Percentiles rank a stretch among this genome's conserved stretches.
Evolutionary conservation across 2,113 vertebrate species (phyloP).

Genomic region (Eulemur rufifrons): DNA sequence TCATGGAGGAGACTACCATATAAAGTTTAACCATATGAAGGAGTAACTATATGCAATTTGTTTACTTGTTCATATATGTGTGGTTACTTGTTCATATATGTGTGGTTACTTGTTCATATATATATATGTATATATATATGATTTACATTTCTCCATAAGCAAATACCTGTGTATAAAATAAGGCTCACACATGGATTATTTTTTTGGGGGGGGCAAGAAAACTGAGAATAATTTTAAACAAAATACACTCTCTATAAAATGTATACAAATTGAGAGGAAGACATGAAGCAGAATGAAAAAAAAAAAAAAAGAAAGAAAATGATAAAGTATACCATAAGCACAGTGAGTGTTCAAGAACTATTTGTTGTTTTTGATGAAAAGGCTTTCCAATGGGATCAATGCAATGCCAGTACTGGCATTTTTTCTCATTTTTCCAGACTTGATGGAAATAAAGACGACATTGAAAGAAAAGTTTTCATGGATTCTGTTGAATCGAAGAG

Average conservation of each 20-base stretch:
- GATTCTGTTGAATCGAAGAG: constrained; percentile 50
- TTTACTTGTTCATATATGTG: too few species aligned
- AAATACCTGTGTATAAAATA: background rate
- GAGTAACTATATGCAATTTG: background rate
- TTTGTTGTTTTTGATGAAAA: constrained; percentile 67
- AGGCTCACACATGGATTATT: background rate
- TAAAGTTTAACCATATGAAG: background rate
- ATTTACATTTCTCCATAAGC: background rate
- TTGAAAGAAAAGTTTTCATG: constrained; percentile 55
- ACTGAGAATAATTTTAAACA: constrained; percentile 32
- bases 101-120: too few species aligned
- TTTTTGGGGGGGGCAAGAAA: background rate
- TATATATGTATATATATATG: too few species aligned
- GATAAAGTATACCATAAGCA: background rate
- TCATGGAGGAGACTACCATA: background rate
- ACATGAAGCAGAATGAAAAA: constrained; percentile 6
- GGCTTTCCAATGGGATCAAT: constrained; percentile 57
- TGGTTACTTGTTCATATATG: too few species aligned
- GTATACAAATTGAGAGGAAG: background rate
- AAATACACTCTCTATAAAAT: background rate
- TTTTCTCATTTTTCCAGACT: constrained; percentile 56
- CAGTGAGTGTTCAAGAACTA: constrained; percentile 33
- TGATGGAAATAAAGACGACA: constrained; percentile 71
- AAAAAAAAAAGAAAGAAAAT: constrained; percentile 42
- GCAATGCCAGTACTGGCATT: background rate